Evolutionary conservation across 1,140 invertebrate genomes (phyloP).

Genomic region (Drosophila nikananu): DNA sequence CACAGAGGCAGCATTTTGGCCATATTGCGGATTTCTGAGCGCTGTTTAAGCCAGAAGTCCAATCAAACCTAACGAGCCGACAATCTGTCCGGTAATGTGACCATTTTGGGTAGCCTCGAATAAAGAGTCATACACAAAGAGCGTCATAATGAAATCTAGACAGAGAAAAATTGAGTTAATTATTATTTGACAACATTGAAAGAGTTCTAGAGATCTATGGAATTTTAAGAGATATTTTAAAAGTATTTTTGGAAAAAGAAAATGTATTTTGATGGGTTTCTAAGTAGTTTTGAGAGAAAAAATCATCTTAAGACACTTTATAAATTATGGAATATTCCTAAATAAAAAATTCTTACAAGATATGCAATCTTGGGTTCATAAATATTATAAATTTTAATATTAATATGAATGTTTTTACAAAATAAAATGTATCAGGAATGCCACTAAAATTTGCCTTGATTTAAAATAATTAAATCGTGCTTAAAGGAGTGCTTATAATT

Average conservation of each 20-base stretch:
- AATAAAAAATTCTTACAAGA: no score
- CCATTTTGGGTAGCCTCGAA: slow-evolving; percentile 60
- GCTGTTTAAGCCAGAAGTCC: slow-evolving; percentile 52
- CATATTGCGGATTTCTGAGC: slow-evolving; percentile 53
- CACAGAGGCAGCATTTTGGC: slow-evolving; percentile 54
- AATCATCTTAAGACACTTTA: not conserved
- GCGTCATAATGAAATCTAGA: slow-evolving; percentile 43
- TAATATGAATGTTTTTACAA: no score
- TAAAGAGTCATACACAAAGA: slow-evolving; percentile 35
- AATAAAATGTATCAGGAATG: no score
- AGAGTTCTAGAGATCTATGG: no score
- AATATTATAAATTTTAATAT: no score
- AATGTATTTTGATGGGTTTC: not conserved
- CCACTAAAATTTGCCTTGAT: no score
- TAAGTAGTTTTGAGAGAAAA: not conserved
- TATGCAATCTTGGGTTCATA: no score
- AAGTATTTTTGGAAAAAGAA: not conserved
- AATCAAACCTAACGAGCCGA: slow-evolving; percentile 74
- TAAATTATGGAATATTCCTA: not conserved
- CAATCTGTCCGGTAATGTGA: slow-evolving; percentile 61
- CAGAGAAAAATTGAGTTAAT: not conserved
- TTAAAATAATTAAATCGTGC: no score
- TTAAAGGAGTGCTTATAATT: no score
- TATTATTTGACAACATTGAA: not conserved
- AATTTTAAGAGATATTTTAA: not conserved